Evolutionary conservation across 2,797 vertebrate species (phyloP), one percentile per base, ranked within the genome.

Genomic region (Hydrocynus forskahlii): DNA sequence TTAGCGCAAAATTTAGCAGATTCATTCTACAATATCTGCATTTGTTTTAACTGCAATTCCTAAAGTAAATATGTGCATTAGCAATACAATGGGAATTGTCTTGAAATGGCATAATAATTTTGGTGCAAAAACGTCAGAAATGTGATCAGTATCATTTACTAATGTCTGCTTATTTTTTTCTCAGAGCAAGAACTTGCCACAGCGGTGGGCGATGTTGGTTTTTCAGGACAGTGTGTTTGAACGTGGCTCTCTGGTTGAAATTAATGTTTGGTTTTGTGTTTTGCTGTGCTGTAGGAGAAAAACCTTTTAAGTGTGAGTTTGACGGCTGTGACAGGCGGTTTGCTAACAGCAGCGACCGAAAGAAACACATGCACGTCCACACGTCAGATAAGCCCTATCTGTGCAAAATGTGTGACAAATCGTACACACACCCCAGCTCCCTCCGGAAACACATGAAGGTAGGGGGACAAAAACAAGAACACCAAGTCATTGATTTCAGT

Each of bases 361-460:
- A 99, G 96, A 99, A 99, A 94, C 97, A 99, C 94, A 99, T 99
- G 98, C 97, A 99, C 82, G 98, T 99, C 91, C 98, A 99, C 90
- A 99, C 98, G 75, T 98, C 97, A 84, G 98, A 99, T 95, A 99
- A 99, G 92, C 98, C 98, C 86, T 99, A 99, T 91, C 97, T 99
- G 94, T 99, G 98, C 92, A 99, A 98, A 96, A 96, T 99, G 92
- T 99, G 98, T 90, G 98, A 99, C 95, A 99, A 99, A 94, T 99
- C 98, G 80, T 99, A 99, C 95, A 99, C 98, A 84, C 98, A 99
- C 88, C 98, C 98, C 91, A 99, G 98, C 94, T 99, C 98, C 90
- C 96, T 99, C 95, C 96, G 98, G 95, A 99, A 99, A 95, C 98
- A 99, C 92, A 98, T 99, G 97, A 99, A 99, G 98, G 98, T 99